Evolutionary conservation across 2,797 vertebrate species (phyloP), one percentile per base, ranked within the genome.

Genomic region (Takifugu ocellatus): DNA sequence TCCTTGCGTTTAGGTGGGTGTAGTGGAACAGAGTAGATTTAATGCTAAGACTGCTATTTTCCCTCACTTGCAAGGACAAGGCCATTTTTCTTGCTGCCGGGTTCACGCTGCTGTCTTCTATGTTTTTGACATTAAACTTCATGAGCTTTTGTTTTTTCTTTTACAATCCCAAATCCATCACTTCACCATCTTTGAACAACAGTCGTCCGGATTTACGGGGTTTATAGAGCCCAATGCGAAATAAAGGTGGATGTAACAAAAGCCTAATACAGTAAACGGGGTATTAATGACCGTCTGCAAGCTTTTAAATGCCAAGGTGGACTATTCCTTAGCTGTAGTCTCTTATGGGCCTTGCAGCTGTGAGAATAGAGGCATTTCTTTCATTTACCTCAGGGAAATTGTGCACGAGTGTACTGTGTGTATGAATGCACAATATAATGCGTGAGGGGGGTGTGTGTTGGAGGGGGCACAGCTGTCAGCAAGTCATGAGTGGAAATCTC

Each of bases 401-500:
- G 31, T 29, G 24, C 44, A 15, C 25, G 49, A 29, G 6, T 14
- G 26, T 29, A 26, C 55, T 43, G 43, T 51, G 45, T 36, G 44
- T 39, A 39, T 54, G 45, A 75, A 63, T 56, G 56, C 46, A 43
- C 50, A 59, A 55, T 42, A 21, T 49, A 59, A 21, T 45, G 55
- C 61, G 44, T 17, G 44, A n/a, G 44, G 5, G 44, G 0, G 61
- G 51, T 25, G 33, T 15, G n/a, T 24, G 33, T 52, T 31, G 31
- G 53, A 31, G 21, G 49, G 49, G 44, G 46, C 53, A 36, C 64
- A 63, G 52, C 59, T 33, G 56, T 76, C 65, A 62, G 53, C 52
- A 61, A 80, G 74, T 77, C 81, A 85, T 55, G 70, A 75, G 63
- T 53, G 61, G 68, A 86, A 87, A 88, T 80, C 68, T 86, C 78